Conservation (phyloP, 2,113 vertebrate species). For the Oxyura jamaicensis region DNA sequence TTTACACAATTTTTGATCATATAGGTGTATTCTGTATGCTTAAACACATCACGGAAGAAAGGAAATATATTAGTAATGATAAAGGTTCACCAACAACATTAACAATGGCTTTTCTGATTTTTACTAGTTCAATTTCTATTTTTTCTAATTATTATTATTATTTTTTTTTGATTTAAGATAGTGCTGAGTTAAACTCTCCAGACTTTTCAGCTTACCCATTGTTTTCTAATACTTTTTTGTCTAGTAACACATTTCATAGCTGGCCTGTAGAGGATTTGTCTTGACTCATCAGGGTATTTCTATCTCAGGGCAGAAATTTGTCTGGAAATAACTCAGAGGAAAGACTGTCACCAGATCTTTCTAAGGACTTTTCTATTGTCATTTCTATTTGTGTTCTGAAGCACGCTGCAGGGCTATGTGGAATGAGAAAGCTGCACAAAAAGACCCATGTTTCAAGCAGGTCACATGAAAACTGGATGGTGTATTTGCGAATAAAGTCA, state of each 20-base stretch:
- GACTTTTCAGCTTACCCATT: neutral
- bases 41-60: neutral
- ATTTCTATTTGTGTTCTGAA: slow-evolving; percentile 4
- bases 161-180: neutral
- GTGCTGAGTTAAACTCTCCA: neutral
- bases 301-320: neutral
- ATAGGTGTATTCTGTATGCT: neutral
- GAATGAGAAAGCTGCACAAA: slow-evolving; percentile 17
- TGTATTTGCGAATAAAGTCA: slow-evolving; percentile 9
- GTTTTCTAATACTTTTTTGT: neutral
- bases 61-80: neutral
- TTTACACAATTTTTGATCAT: neutral
- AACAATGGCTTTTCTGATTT: neutral
- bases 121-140: neutral
- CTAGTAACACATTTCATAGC: neutral
- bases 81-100: neutral
- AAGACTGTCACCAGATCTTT: neutral
- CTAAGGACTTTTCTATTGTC: neutral
- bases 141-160: neutral
- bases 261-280: neutral
- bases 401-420: neutral
- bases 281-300: neutral
- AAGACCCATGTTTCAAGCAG: neutral
- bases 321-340: neutral
- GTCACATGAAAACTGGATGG: neutral